Evolutionary conservation across 2,888 invertebrate genomes (phyloP).

Genomic region (Hylaea fasciaria): DNA sequence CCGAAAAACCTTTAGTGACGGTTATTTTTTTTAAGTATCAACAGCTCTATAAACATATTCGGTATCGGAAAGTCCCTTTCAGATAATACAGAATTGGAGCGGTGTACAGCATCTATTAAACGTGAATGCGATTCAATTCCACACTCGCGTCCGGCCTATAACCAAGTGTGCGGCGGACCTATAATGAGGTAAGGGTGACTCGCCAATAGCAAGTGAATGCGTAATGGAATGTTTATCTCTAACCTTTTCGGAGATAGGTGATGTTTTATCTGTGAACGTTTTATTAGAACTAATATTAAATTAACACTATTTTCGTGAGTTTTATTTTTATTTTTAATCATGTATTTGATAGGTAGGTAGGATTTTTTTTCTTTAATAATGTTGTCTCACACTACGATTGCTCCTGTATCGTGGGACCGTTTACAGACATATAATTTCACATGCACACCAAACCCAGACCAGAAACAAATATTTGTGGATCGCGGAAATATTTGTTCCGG

Average conservation of each 20-base stretch:
- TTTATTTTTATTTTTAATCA: not conserved
- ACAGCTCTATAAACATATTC: slow-evolving; percentile 58
- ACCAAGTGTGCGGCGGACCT: slow-evolving; percentile 51
- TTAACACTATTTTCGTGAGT: slow-evolving; percentile 6
- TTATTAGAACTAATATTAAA: slow-evolving; percentile 36
- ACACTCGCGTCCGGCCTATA: slow-evolving; percentile 62
- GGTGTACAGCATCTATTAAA: slow-evolving; percentile 79
- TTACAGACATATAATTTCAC: no score
- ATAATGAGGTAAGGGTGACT: slow-evolving; percentile 68
- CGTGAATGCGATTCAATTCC: slow-evolving; percentile 79
- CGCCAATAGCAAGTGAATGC: slow-evolving; percentile 50
- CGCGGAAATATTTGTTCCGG: no score
- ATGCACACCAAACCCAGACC: no score
- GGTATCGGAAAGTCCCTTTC: slow-evolving; percentile 65
- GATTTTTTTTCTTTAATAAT: no score
- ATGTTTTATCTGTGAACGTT: slow-evolving; percentile 31
- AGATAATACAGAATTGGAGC: slow-evolving; percentile 75
- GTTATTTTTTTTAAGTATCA: not conserved
- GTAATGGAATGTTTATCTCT: slow-evolving; percentile 36
- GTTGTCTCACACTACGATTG: no score
- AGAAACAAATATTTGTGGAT: no score
- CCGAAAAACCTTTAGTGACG: no score
- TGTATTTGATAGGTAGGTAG: not conserved
- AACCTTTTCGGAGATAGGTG: slow-evolving; percentile 30
- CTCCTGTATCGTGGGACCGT: no score